Conservation (phyloP, 1,140 invertebrate genomes). For the Drosophila sp. region DNA sequence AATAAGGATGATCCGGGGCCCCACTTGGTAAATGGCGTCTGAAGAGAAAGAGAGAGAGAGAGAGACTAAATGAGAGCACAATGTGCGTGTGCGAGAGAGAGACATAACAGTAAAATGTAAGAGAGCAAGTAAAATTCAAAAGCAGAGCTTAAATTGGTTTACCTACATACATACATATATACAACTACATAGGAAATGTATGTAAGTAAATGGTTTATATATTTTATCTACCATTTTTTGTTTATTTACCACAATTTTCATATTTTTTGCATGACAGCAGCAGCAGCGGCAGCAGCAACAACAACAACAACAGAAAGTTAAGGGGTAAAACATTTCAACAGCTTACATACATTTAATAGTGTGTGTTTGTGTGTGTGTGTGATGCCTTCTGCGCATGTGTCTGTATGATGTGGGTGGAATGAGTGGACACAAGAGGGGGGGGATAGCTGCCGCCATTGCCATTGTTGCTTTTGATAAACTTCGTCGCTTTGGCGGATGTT, state of each 20-base stretch:
- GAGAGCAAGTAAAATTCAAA: constrained; percentile 17
- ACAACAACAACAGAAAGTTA: constrained; percentile 38
- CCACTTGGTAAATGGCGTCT: constrained; percentile 57
- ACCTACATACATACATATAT: neutral
- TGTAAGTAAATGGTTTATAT: constrained; percentile 35
- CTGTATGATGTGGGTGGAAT: constrained; percentile 18
- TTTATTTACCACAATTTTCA: constrained; percentile 80
- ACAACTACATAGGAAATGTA: neutral
- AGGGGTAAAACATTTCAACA: constrained; percentile 51
- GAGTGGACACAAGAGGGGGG: neutral
- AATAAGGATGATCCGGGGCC: constrained; percentile 46
- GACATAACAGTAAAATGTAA: constrained; percentile 11
- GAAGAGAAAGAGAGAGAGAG: constrained; percentile 29
- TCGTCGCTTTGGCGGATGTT: constrained; percentile 33
- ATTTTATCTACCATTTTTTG: constrained; percentile 54
- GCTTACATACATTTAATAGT: constrained; percentile 40
- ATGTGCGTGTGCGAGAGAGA: constrained; percentile 7
- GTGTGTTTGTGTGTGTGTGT: constrained; percentile 24
- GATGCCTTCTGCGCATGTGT: constrained; percentile 62
- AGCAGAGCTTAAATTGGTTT: constrained; percentile 3
- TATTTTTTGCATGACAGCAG: constrained; percentile 60
- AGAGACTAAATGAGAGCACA: constrained; percentile 13
- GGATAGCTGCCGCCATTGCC: constrained; percentile 37
- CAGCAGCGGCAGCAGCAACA: neutral
- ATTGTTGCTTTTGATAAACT: constrained; percentile 79